A percentile compares a stretch with the other conserved stretches of the same genome.
These are phyloP conservation scores for Synaphobranchus kaupii DNA, from an alignment of 2,797 vertebrate species.

Conservation along the genomic window DNA sequence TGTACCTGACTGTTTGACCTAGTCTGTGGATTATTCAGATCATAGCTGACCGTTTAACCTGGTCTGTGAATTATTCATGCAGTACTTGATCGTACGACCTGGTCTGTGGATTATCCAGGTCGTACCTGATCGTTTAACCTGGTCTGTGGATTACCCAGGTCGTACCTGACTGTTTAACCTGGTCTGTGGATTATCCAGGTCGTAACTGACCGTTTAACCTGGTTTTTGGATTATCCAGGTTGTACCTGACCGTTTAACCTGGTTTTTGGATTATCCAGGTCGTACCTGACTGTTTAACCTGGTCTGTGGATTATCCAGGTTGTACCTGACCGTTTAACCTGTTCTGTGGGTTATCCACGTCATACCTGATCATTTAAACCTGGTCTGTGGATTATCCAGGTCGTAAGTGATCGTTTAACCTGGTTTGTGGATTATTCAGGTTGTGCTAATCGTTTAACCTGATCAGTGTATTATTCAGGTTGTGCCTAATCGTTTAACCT, in stretches of 20 bases:
- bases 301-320: slow-evolving; percentile 59
- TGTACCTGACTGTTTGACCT: slow-evolving; percentile 71
- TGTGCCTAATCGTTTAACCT: slow-evolving; percentile 65
- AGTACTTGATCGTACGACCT: not conserved
- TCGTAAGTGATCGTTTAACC: not conserved
- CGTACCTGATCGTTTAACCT: not conserved
- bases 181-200: not conserved
- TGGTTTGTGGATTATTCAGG: not conserved
- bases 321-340: slow-evolving; percentile 71
- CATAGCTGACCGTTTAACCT: not conserved
- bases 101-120: not conserved
- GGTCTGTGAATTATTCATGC: not conserved
- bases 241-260: not conserved
- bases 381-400: not conserved
- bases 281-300: not conserved
- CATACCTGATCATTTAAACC: not conserved
- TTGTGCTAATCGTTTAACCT: not conserved
- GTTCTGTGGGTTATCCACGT: not conserved
- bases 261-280: not conserved
- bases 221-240: not conserved
- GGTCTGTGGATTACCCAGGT: slow-evolving; percentile 59
- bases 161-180: slow-evolving; percentile 71
- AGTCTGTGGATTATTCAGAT: not conserved
- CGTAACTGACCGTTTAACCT: not conserved
- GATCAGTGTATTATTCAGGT: slow-evolving; percentile 58